These are phyloP conservation scores for Nymphalis urticae DNA, from an alignment of 2,888 invertebrate genomes.

Conservation along the genomic window DNA sequence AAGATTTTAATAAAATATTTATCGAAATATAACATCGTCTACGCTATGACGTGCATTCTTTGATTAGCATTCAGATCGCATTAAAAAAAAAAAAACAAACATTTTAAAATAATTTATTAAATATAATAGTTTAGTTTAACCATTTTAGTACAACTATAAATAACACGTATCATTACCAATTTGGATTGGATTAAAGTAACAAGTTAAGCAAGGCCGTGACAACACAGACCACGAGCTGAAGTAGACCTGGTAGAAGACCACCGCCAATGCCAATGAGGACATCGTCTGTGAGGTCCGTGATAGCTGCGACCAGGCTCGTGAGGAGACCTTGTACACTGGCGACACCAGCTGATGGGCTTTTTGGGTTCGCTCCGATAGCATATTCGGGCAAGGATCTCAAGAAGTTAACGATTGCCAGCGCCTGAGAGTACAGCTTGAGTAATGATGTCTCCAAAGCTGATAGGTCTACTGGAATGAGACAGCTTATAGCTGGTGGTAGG, in stretches of 20 bases:
- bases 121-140: constrained; percentile 11
- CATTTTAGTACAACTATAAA: too few relatives aligned
- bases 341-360: constrained; percentile 53
- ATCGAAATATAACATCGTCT: too few relatives aligned
- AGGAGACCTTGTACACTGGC: constrained; percentile 62
- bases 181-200: constrained; percentile 48
- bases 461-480: constrained; percentile 69
- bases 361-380: constrained; percentile 67
- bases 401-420: constrained; percentile 73
- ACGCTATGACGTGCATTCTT: too few relatives aligned
- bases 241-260: constrained; percentile 63
- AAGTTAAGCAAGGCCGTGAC: constrained; percentile 60
- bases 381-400: constrained; percentile 66
- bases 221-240: constrained; percentile 65
- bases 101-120: constrained; percentile 1
- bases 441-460: constrained; percentile 71
- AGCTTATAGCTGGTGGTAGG: constrained; percentile 66
- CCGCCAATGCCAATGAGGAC: constrained; percentile 65
- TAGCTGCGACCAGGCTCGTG: constrained; percentile 53
- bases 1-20: too few relatives aligned
- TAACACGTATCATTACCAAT: constrained; percentile 38
- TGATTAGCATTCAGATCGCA: too few relatives aligned
- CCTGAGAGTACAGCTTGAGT: constrained; percentile 71
- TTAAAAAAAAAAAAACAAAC: background rate
- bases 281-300: constrained; percentile 67